Percentiles rank a stretch among this genome's conserved stretches.
Conservation (phyloP, 1,140 invertebrate species). For the Penaeus chinensis region DNA sequence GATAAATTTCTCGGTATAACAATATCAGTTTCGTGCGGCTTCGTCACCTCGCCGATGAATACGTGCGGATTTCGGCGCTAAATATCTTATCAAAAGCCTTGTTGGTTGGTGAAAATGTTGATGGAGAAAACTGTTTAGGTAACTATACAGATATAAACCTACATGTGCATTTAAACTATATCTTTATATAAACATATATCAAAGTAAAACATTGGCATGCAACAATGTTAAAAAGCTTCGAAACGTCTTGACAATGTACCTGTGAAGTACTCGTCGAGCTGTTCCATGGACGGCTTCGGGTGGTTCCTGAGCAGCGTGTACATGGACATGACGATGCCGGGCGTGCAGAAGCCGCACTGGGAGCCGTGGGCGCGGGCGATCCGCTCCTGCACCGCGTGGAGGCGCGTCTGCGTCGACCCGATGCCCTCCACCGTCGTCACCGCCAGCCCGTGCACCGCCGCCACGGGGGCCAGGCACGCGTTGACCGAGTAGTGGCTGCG, state of each 20-base stretch:
- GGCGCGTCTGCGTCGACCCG: slow-evolving; percentile 66
- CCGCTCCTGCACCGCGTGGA: slow-evolving; percentile 74
- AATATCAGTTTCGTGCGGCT: too few species aligned
- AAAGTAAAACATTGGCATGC: neutral
- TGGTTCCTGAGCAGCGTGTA: slow-evolving; percentile 81
- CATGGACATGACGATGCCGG: slow-evolving; percentile 96
- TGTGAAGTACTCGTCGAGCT: slow-evolving; percentile 87
- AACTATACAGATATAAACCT: neutral
- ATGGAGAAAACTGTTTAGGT: neutral
- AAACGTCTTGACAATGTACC: slow-evolving; percentile 22
- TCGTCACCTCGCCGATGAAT: too few species aligned
- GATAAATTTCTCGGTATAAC: neutral
- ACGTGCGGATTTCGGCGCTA: too few species aligned
- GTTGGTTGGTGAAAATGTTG: too few species aligned
- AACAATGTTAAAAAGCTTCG: neutral
- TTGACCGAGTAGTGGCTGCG: slow-evolving; percentile 86
- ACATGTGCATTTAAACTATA: neutral
- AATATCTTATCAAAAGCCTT: too few species aligned
- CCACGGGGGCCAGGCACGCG: slow-evolving; percentile 87
- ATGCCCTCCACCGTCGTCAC: slow-evolving; percentile 89
- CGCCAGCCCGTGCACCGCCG: slow-evolving; percentile 83
- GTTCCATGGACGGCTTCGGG: slow-evolving; percentile 74
- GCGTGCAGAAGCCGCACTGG: slow-evolving; percentile 92
- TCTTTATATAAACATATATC: neutral
- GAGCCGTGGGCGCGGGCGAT: slow-evolving; percentile 86